phyloP scores from a whole-genome alignment of 2,113 vertebrate species.

The Corynorhinus townsendii region DNA sequence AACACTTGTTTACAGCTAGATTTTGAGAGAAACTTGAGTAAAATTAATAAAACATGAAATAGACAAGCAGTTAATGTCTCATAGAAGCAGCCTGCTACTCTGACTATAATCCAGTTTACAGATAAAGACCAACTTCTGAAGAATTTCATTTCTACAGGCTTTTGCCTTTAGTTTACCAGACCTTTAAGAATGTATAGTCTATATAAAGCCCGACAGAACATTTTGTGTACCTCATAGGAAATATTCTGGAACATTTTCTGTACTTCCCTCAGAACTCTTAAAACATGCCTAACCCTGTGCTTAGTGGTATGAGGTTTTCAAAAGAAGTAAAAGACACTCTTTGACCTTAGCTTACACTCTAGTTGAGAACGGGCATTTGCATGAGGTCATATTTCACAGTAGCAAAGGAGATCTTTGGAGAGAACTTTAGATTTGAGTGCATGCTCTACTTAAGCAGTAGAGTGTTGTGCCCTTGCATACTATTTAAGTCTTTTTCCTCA shows the following conservation, averaged over 20 bases:
- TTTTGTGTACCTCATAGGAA: not conserved
- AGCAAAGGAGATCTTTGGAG: not conserved
- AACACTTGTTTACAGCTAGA: not conserved
- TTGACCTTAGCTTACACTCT: slow-evolving; percentile 16
- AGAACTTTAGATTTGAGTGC: not conserved
- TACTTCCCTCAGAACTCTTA: not conserved
- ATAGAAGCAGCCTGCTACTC: not conserved
- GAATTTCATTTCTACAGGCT: not conserved
- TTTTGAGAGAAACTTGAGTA: not conserved
- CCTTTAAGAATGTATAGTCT: not conserved
- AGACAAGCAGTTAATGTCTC: not conserved
- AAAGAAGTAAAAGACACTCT: slow-evolving; percentile 27
- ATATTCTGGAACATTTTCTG: not conserved
- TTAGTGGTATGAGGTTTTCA: not conserved
- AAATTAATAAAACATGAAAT: slow-evolving; percentile 27
- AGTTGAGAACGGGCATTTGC: slow-evolving; percentile 22
- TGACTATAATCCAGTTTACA: not conserved
- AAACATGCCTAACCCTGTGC: not conserved
- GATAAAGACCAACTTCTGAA: not conserved
- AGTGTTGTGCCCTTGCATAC: not conserved
- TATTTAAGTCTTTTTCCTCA: not conserved
- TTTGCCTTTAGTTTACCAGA: not conserved
- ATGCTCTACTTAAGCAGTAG: not conserved
- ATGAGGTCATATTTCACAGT: slow-evolving; percentile 47
- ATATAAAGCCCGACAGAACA: not conserved